Evolutionary conservation across 2,113 vertebrate genomes (phyloP), one percentile per base, ranked within the genome.

Genomic region (Marmota flaviventris): DNA sequence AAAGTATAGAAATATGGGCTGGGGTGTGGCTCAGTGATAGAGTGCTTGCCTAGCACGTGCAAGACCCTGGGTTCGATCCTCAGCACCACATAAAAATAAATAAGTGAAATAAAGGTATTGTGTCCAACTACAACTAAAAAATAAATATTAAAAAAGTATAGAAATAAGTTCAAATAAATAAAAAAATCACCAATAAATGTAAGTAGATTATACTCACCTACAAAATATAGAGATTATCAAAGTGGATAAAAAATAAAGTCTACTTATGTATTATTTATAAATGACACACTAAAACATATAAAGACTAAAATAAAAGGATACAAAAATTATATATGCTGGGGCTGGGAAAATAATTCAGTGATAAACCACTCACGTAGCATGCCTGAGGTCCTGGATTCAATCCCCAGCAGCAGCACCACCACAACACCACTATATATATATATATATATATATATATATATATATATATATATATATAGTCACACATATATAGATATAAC

Each of bases 301-400:
- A 88, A 81, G n/a, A 61, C 48, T 94, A 79, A 92, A 89, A 78
- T 87, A 96, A 96, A 92, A 2, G 4, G 22, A 65, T 25, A 92
- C 58, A 85, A 85, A 97, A 90, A 93, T 63, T 9, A 85, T 45
- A 76, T 34, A 67, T 77, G 22, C 16, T 92, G 42, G 27, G n/a
- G 4, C 20, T 87, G 24, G 24, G 3, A 51, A 67, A 67, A 39
- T 84, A 67, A 51, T 29, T 37, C 8, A 73, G 25, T n/a, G 32
- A 5, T 34, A 32, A 14, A 69, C 22, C 20, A 29, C 2, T 58
- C 39, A 9, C 7, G n/a, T 51, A 86, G 34, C 13, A 32, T 58
- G 48, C 84, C 45, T 32, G 24, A n/a, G n/a, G 24, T 22, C 51
- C 42, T 77, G 42, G 25, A 24, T 77, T 48, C 14, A 48, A 77